A percentile compares a stretch with the other conserved stretches of the same genome.
Evolutionary conservation across 2,797 vertebrate species (phyloP).

Genomic region (Danio aesculapii): DNA sequence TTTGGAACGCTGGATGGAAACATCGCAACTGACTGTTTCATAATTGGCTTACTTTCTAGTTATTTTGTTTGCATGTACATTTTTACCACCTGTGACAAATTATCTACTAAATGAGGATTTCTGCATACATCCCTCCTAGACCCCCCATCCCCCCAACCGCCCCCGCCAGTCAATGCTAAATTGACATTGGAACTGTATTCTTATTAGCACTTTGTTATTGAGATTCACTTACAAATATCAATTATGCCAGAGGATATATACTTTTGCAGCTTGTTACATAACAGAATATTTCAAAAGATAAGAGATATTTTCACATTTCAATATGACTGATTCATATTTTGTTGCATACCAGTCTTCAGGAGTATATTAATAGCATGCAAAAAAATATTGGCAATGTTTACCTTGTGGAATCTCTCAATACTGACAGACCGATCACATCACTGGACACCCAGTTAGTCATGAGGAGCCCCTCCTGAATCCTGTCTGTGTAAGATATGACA

Average conservation of each 20-base stretch:
- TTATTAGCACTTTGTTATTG: background rate
- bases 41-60: too few relatives aligned
- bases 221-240: background rate
- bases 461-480: slow-evolving; percentile 16
- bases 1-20: too few relatives aligned
- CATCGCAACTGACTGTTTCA: too few relatives aligned
- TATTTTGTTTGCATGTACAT: too few relatives aligned
- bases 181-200: background rate
- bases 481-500: slow-evolving; percentile 40
- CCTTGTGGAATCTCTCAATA: background rate
- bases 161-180: too few relatives aligned
- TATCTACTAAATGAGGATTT: background rate
- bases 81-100: too few relatives aligned
- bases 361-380: slow-evolving; percentile 28
- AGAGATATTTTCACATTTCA: background rate
- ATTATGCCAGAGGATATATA: background rate
- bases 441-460: slow-evolving; percentile 9
- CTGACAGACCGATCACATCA: slow-evolving; percentile 20
- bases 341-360: slow-evolving; percentile 2
- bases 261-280: background rate
- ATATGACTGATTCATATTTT: background rate
- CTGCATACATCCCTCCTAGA: too few relatives aligned
- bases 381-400: background rate
- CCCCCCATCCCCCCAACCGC: too few relatives aligned
- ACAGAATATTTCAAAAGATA: background rate